Evolutionary conservation across 2,113 vertebrate species (phyloP), one percentile per base, ranked within the genome.

Genomic region (Apaloderma vittatum): DNA sequence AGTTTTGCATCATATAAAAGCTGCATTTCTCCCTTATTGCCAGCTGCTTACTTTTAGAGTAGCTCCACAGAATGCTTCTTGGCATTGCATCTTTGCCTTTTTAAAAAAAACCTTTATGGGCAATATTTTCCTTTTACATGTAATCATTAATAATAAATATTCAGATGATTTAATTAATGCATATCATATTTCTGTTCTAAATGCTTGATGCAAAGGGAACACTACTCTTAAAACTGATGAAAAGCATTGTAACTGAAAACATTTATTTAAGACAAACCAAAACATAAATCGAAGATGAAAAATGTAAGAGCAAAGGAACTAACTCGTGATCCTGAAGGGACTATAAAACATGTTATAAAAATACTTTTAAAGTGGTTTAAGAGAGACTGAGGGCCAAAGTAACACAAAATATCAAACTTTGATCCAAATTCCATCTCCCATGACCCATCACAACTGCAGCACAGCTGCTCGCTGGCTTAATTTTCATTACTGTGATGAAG

Each of bases 291-390:
- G 46, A 63, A 36, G 13, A 75, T 9, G 22, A 91, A 93, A 97
- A 94, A 89, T 4, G 4, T 49, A 74, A 74, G 45, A 93, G 67
- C 85, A 85, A 19, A 68, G 18, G 29, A 94, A 93, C 36, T 62
- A 93, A 78, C 76, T 89, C 1, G 0, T 81, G 86, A 75, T 93
- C 73, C 76, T 89, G 83, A 86, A 84, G 68, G 72, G 40, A 40
- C 78, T 80, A 70, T 86, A 75, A 94, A 97, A 91, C 57, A 52
- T 68, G 30, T 4, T 24, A 27, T 78, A 91, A 96, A 97, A 94
- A 93, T 91, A 94, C 22, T 94, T 92, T 77, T 45, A 36, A 84
- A 84, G 43, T 48, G 8, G 18, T 63, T 91, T 79, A 82, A 96
- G 52, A 78, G 36, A 55, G 45, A 86, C 5, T 7, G 40, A 80